A percentile compares a stretch with the other conserved stretches of the same genome.
These are phyloP conservation scores for Neosilurus mollespiculum DNA, from an alignment of 2,797 vertebrate genomes.

Conservation along the genomic window DNA sequence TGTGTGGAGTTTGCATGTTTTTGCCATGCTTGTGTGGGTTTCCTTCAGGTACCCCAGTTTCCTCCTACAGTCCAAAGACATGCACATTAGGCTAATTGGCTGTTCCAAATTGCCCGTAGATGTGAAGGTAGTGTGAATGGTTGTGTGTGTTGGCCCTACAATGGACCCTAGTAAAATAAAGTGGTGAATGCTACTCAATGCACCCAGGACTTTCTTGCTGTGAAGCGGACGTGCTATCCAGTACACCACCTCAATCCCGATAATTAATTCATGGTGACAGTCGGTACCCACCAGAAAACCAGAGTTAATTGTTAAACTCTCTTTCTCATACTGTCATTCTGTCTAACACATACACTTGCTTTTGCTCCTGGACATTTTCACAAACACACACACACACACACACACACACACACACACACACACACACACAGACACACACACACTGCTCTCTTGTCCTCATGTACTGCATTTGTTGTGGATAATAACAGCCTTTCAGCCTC, in stretches of 20 bases:
- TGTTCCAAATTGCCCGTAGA: too few species aligned
- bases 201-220: too few species aligned
- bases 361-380: conserved; percentile 2
- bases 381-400: conserved; percentile 5
- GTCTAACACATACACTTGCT: background rate
- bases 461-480: conserved; percentile 45
- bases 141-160: too few species aligned
- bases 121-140: too few species aligned
- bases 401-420: background rate
- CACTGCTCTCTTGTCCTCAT: conserved; percentile 25
- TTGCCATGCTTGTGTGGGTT: too few species aligned
- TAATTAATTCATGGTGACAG: background rate
- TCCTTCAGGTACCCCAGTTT: too few species aligned
- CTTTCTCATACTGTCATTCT: background rate
- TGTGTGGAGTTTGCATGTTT: too few species aligned
- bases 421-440: conserved; percentile 1
- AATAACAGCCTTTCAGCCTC: conserved; percentile 46
- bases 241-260: background rate
- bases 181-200: too few species aligned
- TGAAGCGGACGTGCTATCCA: too few species aligned
- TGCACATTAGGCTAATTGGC: too few species aligned
- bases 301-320: background rate
- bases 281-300: background rate
- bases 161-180: too few species aligned
- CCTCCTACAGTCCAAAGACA: too few species aligned